Percentiles rank a stretch among this genome's conserved stretches.
Evolutionary conservation across 53 echinoderm and acorn worm species (phyloP).

Genomic region (Glandiceps talaboti): DNA sequence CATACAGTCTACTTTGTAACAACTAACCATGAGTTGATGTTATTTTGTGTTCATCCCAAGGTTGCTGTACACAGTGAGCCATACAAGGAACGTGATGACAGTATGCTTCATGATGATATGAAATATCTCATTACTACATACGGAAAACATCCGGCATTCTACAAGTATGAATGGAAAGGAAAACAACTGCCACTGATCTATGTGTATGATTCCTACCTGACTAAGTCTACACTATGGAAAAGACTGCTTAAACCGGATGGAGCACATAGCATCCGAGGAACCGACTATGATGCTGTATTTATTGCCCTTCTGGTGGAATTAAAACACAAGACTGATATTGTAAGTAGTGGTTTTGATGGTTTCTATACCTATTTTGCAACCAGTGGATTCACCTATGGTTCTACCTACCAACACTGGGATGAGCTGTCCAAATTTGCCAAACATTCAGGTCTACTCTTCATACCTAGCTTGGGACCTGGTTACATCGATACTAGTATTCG

Average conservation of each 20-base stretch:
- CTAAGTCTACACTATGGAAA: conserved; percentile 47
- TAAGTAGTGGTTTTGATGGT: conserved; percentile 51
- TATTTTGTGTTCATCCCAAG: too few relatives aligned
- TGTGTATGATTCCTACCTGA: conserved; percentile 80
- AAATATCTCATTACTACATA: conserved; percentile 68
- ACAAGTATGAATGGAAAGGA: conserved; percentile 25
- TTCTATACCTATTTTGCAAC: conserved; percentile 96
- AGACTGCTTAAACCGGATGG: conserved; percentile 33
- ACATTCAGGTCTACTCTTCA: conserved; percentile 41
- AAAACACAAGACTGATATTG: conserved; percentile 44
- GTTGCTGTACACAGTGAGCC: conserved; percentile 93
- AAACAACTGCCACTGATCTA: conserved; percentile 51
- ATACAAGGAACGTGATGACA: conserved; percentile 56
- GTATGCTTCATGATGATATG: conserved; percentile 49
- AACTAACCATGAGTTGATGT: too few relatives aligned
- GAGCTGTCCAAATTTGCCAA: conserved; percentile 40
- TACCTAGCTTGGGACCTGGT: conserved; percentile 88
- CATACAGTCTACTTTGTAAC: too few relatives aligned
- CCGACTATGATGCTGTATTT: conserved; percentile 64
- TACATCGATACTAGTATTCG: conserved; percentile 64
- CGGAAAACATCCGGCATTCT: conserved; percentile 69
- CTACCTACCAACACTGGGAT: conserved; percentile 71
- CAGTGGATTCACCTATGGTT: conserved; percentile 65
- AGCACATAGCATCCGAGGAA: conserved; percentile 35
- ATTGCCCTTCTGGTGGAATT: conserved; percentile 61